Evolutionary conservation across 2,797 vertebrate genomes (phyloP).

Genomic region (Coregonus ussuriensis): DNA sequence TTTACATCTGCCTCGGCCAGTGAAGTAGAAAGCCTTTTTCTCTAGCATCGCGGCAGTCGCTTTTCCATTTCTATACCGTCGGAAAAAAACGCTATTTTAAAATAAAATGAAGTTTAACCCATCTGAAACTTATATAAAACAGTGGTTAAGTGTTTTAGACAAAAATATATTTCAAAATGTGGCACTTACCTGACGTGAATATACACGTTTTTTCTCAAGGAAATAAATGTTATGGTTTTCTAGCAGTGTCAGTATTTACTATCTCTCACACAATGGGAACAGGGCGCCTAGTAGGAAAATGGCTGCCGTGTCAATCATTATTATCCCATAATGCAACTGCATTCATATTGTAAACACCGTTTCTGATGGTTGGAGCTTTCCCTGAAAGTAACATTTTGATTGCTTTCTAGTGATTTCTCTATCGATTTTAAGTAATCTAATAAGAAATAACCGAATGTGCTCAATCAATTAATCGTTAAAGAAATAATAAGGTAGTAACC

Average conservation of each 20-base stretch:
- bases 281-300: conserved; percentile 74
- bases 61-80: conserved; percentile 52
- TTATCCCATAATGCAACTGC: conserved; percentile 76
- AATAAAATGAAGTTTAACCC: conserved; percentile 39
- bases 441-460: no score
- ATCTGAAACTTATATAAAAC: conserved; percentile 39
- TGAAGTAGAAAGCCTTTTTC: conserved; percentile 57
- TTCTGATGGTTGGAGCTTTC: conserved; percentile 17
- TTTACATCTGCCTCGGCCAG: conserved; percentile 39
- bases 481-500: no score
- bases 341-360: conserved; percentile 62
- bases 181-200: conserved; percentile 69
- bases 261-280: conserved; percentile 82
- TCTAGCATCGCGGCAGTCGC: conserved; percentile 54
- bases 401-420: background rate
- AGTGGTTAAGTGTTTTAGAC: background rate
- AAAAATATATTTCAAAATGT: conserved; percentile 20
- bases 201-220: conserved; percentile 49
- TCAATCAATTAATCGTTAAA: no score
- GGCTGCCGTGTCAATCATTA: conserved; percentile 78
- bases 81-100: conserved; percentile 52
- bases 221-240: conserved; percentile 71
- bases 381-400: background rate
- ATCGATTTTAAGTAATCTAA: no score
- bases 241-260: conserved; percentile 80